Evolutionary conservation across 92 coral and sea anemone species (phyloP), one percentile per base, ranked within the genome.

Genomic region (Desmophyllum pertusum): DNA sequence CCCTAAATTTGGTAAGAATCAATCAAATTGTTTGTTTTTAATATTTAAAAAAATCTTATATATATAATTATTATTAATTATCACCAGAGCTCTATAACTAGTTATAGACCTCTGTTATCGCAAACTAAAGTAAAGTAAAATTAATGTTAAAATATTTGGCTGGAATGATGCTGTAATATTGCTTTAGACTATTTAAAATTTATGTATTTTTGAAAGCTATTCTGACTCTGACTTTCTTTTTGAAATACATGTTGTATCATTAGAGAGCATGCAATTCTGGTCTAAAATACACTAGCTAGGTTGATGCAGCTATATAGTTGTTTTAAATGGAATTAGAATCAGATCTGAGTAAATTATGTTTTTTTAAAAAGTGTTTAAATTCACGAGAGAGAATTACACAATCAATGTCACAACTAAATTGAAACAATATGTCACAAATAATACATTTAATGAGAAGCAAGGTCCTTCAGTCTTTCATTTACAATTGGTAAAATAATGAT

Each of bases 1-100:
- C 93, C 84, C 86, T 90, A 62, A 35, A 90, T 61, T 85, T 82
- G 95, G 95, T 92, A 92, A 92, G 95, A 71, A 39, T 65, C 23
- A 33, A 38, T 25, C 1, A 31, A 52, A 10, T 55, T 77, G 33
- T 59, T n/a, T 33, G 3, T 19, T 66, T 66, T 65, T 11, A 19
- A 36, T 17, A 67, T 50, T 21, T 50, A 3, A 13, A 50, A 50
- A 50, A 50, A 50, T 50, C 55, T n/a, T n/a, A n/a, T n/a, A n/a
- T n/a, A n/a, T n/a, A n/a, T n/a, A n/a, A n/a, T n/a, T n/a, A n/a
- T n/a, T n/a, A n/a, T n/a, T n/a, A n/a, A n/a, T n/a, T n/a, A n/a
- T n/a, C n/a, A n/a, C n/a, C n/a, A n/a, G n/a, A n/a, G n/a, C n/a
- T n/a, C n/a, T n/a, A n/a, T n/a, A n/a, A n/a, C n/a, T n/a, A n/a